A percentile compares a stretch with the other conserved stretches of the same genome.
phyloP scores from a whole-genome alignment of 2,113 vertebrate species.

The Prochilodus magdalenae region DNA sequence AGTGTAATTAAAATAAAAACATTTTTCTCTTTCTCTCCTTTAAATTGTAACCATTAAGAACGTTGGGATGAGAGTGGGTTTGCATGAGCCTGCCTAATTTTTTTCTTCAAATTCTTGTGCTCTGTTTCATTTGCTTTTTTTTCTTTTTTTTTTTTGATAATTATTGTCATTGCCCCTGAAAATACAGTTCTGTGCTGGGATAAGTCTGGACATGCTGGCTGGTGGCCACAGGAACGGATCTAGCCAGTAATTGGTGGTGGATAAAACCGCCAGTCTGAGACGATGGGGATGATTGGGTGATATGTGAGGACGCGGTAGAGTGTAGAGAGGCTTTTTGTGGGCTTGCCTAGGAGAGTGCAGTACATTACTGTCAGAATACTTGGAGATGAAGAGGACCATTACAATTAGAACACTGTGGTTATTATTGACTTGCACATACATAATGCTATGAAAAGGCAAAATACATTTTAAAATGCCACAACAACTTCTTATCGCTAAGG shows the following conservation, averaged over 20 bases:
- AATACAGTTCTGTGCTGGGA: neutral
- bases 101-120: neutral
- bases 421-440: too few species aligned
- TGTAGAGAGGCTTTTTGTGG: neutral
- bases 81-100: neutral
- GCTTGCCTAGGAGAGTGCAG: neutral
- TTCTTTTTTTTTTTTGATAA: neutral
- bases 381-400: neutral
- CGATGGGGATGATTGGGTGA: neutral
- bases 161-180: constrained; percentile 16
- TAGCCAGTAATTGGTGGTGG: constrained; percentile 5
- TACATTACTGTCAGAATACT: neutral
- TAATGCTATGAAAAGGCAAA: neutral
- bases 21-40: neutral
- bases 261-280: constrained; percentile 1
- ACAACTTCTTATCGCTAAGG: neutral
- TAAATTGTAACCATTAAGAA: neutral
- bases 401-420: neutral
- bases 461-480: neutral
- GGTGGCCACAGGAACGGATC: neutral
- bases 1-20: too few species aligned
- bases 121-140: neutral
- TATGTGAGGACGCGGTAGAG: neutral
- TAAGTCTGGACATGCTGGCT: neutral
- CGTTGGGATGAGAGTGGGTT: neutral